phyloP scores from a whole-genome alignment of 2,888 invertebrate species.

The Eupithecia tripunctaria region DNA sequence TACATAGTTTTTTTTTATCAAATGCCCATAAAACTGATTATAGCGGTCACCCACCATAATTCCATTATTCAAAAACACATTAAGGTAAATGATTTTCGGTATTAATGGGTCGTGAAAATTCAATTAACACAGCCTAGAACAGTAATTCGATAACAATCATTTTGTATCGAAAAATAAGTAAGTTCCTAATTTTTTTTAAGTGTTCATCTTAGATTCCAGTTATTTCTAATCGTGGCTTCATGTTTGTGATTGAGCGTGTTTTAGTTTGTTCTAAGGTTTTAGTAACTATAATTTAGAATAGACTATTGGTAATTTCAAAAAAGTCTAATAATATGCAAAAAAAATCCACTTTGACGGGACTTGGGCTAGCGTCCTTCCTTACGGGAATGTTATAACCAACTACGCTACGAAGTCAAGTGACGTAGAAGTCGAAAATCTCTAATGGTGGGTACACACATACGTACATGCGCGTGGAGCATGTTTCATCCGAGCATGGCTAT shows the following conservation, averaged over 20 bases:
- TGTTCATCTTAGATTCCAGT: not conserved
- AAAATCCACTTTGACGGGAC: no score
- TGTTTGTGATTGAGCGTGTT: not conserved
- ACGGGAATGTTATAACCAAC: no score
- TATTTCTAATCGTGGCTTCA: not conserved
- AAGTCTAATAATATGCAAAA: no score
- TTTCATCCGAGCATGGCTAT: no score
- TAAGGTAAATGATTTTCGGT: slow-evolving; percentile 46
- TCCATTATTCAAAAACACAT: slow-evolving; percentile 45
- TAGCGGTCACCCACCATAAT: slow-evolving; percentile 23
- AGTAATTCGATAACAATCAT: slow-evolving; percentile 5
- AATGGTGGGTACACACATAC: no score
- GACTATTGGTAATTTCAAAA: no score
- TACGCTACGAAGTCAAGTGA: no score
- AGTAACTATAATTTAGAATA: no score
- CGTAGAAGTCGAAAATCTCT: no score
- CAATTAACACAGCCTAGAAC: slow-evolving; percentile 32
- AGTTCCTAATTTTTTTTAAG: not conserved
- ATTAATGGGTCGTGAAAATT: slow-evolving; percentile 50
- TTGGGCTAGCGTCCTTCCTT: no score
- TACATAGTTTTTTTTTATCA: not conserved
- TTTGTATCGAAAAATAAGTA: not conserved
- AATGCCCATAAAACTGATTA: not conserved
- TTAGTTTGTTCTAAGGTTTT: not conserved
- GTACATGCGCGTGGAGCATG: no score